Conservation (phyloP, 2,113 vertebrate species). For the Paramisgurnus dabryanus region DNA sequence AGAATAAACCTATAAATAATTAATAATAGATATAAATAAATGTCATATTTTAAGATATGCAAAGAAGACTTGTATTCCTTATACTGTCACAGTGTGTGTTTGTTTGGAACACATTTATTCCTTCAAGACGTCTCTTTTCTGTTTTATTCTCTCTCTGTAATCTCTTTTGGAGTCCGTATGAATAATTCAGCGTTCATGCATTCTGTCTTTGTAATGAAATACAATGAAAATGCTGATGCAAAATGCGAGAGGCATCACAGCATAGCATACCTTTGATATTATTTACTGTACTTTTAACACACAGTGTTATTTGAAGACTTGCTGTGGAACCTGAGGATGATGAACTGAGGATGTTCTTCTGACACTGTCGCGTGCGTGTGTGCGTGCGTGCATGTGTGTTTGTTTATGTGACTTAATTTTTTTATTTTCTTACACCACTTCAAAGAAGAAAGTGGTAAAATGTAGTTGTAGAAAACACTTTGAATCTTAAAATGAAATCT, state of each 20-base stretch:
- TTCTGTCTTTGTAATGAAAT: constrained; percentile 8
- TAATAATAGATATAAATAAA: background rate
- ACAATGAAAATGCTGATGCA: background rate
- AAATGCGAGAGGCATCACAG: background rate
- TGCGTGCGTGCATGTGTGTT: background rate
- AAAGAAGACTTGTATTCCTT: background rate
- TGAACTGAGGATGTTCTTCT: background rate
- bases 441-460: constrained; percentile 52
- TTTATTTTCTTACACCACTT: constrained; percentile 51
- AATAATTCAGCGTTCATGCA: constrained; percentile 19
- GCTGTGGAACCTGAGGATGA: background rate
- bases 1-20: background rate
- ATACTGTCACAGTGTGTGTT: background rate
- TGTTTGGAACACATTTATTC: too few species aligned
- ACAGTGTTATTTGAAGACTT: background rate
- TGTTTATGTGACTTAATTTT: constrained; percentile 5
- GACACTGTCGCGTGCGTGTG: background rate
- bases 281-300: background rate
- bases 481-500: constrained; percentile 49
- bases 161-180: background rate
- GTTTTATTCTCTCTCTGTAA: background rate
- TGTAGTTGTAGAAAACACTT: constrained; percentile 42
- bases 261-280: background rate
- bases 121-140: background rate
- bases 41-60: background rate